These are phyloP conservation scores for Oxygymnocypris stewartii DNA, from an alignment of 2,113 vertebrate species.

Conservation along the genomic window DNA sequence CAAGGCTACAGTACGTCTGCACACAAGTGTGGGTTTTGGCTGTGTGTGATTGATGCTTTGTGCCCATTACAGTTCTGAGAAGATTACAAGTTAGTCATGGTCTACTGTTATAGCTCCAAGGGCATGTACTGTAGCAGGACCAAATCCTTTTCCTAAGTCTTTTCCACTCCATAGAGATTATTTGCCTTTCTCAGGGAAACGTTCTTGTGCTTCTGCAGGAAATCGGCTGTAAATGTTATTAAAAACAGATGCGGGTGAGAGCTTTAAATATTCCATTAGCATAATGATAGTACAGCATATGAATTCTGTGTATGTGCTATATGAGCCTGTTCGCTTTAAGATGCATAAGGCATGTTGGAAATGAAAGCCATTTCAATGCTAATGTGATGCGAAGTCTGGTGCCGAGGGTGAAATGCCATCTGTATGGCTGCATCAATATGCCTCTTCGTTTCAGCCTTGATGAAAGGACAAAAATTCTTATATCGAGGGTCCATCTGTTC, in stretches of 20 bases:
- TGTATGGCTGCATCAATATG: constrained; percentile 39
- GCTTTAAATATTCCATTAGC: constrained; percentile 24
- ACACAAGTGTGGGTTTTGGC: neutral
- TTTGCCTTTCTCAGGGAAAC: constrained; percentile 7
- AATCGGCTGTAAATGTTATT: constrained; percentile 29
- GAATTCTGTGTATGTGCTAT: neutral
- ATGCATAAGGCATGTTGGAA: constrained; percentile 30
- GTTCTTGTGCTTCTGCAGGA: constrained; percentile 27
- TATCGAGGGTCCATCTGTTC: constrained; percentile 50
- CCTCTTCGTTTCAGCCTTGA: constrained; percentile 14
- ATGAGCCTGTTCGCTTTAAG: constrained; percentile 11
- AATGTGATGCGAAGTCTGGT: constrained; percentile 10
- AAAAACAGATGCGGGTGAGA: constrained; percentile 23
- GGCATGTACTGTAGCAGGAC: constrained; percentile 20
- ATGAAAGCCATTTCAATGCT: constrained; percentile 20
- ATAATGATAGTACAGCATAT: constrained; percentile 11
- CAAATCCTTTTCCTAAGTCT: constrained; percentile 25
- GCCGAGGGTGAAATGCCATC: neutral
- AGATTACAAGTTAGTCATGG: constrained; percentile 39
- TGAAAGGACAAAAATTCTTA: constrained; percentile 11
- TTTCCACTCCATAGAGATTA: constrained; percentile 23
- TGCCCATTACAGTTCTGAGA: constrained; percentile 16
- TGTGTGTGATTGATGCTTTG: constrained; percentile 38
- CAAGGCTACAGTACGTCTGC: constrained; percentile 10
- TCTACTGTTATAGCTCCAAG: constrained; percentile 25